Conservation (phyloP, 2,797 vertebrate species). For the Margarornis squamiger region DNA sequence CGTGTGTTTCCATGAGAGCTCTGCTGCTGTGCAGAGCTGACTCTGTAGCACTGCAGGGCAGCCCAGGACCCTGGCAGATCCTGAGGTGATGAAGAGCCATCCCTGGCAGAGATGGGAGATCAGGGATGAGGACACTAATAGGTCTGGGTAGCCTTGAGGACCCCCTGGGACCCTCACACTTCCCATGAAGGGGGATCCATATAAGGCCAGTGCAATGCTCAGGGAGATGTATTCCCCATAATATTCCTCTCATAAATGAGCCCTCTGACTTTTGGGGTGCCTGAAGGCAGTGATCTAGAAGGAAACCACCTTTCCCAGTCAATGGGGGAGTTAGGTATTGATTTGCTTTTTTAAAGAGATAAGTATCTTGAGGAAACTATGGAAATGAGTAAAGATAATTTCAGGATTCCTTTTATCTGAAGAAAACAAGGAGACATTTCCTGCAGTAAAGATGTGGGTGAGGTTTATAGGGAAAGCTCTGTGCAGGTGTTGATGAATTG, state of each 20-base stretch:
- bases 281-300: neutral
- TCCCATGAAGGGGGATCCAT: neutral
- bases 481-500: neutral
- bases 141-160: neutral
- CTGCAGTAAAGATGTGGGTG: neutral
- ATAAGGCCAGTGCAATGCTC: neutral
- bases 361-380: neutral
- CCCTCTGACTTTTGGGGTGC: neutral
- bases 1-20: constrained; percentile 66
- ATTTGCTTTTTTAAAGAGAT: neutral
- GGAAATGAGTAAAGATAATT: neutral
- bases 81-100: neutral
- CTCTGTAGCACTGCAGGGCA: neutral
- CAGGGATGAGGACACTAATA: accelerated
- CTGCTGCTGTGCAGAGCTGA: neutral
- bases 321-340: neutral
- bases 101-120: neutral
- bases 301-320: neutral
- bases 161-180: neutral
- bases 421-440: neutral
- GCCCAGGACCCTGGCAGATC: neutral
- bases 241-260: neutral
- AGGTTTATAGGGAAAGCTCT: neutral
- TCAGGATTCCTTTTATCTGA: neutral
- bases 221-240: neutral